Evolutionary conservation across 2,797 vertebrate genomes (phyloP), one percentile per base, ranked within the genome.

Genomic region (Lerista edwardsae): DNA sequence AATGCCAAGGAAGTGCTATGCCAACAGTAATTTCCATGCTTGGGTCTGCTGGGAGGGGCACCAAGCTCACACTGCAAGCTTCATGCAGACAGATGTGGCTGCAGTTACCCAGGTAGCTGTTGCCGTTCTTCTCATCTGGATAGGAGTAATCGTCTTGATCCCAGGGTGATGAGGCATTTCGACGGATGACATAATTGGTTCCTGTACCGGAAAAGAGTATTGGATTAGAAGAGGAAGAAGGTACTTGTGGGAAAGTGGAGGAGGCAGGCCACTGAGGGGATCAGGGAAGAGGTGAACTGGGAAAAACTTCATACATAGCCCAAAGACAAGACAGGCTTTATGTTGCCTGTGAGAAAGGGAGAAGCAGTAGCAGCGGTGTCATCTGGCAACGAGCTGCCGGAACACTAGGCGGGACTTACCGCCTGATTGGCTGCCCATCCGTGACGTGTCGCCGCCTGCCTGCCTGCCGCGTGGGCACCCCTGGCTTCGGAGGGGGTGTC

Each of bases 31-130:
- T 61, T 61, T 61, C 36, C 47, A 3, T 71, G 27, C 23, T 27
- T 15, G 31, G 61, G 59, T 34, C 51, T 72, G 15, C 47, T 78
- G 25, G 14, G 4, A 25, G 6, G 23, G 31, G n/a, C 21, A 6
- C 2, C 5, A 3, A 31, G 7, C 5, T 47, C n/a, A n/a, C 6
- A 2, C 25, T 41, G 36, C n/a, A 57, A 57, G 23, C 69, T 1
- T 11, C 6, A 75, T 12, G 55, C 34, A n/a, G 3, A 2, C 36
- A 73, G 65, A 67, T 44, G 62, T 39, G 57, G 27, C 1, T 14
- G 17, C n/a, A 84, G 85, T 93, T 94, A 98, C 98, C 98, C 79
- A 98, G 97, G 78, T 99, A 99, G 90, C 88, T 96, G 91, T 97
- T 87, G 92, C 96, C 91, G 23, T 91, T 96, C 8, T 83, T 90